phyloP scores from a whole-genome alignment of 2,113 vertebrate genomes.

The Leuciscus idus region DNA sequence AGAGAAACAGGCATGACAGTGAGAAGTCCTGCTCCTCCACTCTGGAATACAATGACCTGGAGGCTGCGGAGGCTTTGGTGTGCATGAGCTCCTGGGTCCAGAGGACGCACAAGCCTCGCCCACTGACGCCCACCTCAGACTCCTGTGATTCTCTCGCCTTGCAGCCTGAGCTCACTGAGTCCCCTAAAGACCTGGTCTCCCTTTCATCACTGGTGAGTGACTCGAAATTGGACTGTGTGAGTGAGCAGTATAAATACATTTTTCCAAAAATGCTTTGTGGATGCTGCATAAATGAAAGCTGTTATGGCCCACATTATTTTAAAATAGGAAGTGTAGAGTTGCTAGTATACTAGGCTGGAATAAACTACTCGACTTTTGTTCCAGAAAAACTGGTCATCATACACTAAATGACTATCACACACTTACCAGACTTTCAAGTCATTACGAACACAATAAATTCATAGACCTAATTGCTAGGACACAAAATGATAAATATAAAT shows the following conservation, averaged over 20 bases:
- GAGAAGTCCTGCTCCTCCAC: constrained; percentile 78
- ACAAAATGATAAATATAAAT: background rate
- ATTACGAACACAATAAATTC: background rate
- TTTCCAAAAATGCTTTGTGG: background rate
- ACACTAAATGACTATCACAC: background rate
- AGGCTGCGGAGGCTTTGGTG: constrained; percentile 92
- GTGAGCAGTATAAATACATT: background rate
- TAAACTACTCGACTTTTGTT: background rate
- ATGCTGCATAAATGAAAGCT: constrained; percentile 9
- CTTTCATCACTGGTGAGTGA: constrained; percentile 90
- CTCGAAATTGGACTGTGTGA: background rate
- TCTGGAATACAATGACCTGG: constrained; percentile 90
- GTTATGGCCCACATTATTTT: background rate
- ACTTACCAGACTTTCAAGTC: background rate
- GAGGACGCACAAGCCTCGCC: constrained; percentile 82
- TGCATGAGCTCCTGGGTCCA: constrained; percentile 99
- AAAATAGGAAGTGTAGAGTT: background rate
- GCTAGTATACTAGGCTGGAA: background rate
- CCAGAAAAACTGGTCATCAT: background rate
- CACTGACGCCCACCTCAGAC: constrained; percentile 93
- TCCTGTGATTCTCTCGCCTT: constrained; percentile 88
- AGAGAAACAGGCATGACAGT: constrained; percentile 81
- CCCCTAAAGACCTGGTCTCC: constrained; percentile 85
- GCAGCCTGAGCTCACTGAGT: constrained; percentile 67
- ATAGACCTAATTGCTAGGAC: background rate